Conservation (phyloP, 2,113 vertebrate species). For the Lates calcarifer region DNA sequence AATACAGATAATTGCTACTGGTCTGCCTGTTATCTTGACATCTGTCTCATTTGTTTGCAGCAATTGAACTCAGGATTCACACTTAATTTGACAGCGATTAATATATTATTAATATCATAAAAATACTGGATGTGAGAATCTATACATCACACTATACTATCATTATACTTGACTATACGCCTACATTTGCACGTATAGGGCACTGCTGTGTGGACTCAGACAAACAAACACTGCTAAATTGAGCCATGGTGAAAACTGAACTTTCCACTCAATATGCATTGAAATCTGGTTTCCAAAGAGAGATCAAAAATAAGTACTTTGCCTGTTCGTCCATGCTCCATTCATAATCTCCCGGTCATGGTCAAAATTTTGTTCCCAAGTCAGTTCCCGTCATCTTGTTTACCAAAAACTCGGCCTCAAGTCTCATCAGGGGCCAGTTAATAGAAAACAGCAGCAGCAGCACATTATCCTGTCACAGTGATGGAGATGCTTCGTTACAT, state of each 20-base stretch:
- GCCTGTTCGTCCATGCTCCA: background rate
- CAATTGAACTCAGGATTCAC: background rate
- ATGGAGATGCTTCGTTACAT: conserved; percentile 1
- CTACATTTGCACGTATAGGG: conserved; percentile 1
- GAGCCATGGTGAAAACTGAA: background rate
- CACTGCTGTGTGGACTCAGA: conserved; percentile 4
- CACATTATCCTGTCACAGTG: background rate
- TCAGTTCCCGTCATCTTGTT: conserved; percentile 5
- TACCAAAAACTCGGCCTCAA: background rate
- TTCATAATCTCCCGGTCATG: background rate
- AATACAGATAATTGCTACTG: background rate
- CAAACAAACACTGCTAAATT: background rate
- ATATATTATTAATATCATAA: no score
- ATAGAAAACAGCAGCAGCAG: background rate
- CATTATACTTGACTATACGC: background rate
- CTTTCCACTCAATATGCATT: conserved; percentile 1
- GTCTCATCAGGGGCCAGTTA: background rate
- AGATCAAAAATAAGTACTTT: background rate
- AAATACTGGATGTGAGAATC: background rate
- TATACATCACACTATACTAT: background rate
- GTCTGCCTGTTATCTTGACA: background rate
- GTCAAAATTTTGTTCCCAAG: background rate
- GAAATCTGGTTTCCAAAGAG: background rate
- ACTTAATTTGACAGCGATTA: conserved; percentile 11
- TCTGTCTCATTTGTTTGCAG: background rate